Conservation (phyloP, 1,140 invertebrate genomes). For the Plodia interpunctella region DNA sequence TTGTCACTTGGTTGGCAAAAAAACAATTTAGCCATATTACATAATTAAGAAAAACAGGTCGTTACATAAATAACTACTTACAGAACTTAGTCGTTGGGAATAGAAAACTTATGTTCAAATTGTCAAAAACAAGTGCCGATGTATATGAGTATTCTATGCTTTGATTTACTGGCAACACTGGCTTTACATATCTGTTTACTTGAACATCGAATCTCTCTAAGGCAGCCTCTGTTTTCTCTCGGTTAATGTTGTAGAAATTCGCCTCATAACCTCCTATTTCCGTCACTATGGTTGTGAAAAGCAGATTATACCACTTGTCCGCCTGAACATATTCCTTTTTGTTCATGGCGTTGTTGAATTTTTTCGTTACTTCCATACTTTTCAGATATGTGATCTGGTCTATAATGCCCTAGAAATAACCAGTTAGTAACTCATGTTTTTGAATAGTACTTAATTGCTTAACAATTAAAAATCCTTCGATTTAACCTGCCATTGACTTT, state of each 20-base stretch:
- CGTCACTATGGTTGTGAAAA: conserved; percentile 33
- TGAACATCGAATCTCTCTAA: conserved; percentile 31
- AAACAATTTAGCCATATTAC: too few species aligned
- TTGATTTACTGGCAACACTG: conserved; percentile 51
- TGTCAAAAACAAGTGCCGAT: conserved; percentile 34
- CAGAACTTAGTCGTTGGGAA: conserved; percentile 51
- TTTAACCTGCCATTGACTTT: neutral
- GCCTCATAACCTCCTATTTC: conserved; percentile 42
- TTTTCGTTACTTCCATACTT: conserved; percentile 30
- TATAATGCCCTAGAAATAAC: conserved; percentile 44
- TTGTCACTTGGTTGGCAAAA: too few species aligned
- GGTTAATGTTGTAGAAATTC: conserved; percentile 58
- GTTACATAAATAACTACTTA: conserved; percentile 30
- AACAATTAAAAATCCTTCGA: neutral
- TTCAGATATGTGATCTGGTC: conserved; percentile 41
- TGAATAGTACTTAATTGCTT: too few species aligned
- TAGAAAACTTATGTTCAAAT: conserved; percentile 42
- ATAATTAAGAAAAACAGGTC: too few species aligned
- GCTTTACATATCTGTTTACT: conserved; percentile 56
- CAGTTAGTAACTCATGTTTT: too few species aligned
- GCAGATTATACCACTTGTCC: conserved; percentile 24
- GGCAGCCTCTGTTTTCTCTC: conserved; percentile 30
- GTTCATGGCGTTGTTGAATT: conserved; percentile 39
- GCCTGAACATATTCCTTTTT: conserved; percentile 37
- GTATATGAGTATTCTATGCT: conserved; percentile 45